A percentile compares a stretch with the other conserved stretches of the same genome.
Conservation (phyloP, 2,113 vertebrate genomes). For the Sarotherodon lohbergeri region DNA sequence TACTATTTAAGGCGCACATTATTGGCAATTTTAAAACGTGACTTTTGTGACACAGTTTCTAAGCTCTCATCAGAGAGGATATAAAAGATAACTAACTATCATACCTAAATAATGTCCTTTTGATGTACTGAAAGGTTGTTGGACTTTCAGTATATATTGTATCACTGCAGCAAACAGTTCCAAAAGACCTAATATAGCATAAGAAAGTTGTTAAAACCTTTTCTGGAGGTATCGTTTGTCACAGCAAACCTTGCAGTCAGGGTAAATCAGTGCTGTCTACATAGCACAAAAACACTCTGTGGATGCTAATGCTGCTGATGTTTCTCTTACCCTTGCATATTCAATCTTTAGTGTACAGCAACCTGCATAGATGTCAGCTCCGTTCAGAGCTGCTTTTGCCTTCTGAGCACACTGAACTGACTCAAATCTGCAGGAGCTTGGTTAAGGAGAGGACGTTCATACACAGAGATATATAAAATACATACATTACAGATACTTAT, state of each 20-base stretch:
- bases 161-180: neutral
- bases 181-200: neutral
- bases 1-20: neutral
- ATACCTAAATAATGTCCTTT: neutral
- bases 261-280: neutral
- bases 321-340: conserved; percentile 87
- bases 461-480: neutral
- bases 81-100: too few relatives aligned
- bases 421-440: conserved; percentile 76
- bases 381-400: conserved; percentile 93
- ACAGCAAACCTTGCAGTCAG: neutral
- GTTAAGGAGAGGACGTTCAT: conserved; percentile 78
- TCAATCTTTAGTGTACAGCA: conserved; percentile 98
- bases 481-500: neutral
- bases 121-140: neutral
- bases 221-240: rapidly evolving
- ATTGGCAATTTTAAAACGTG: neutral
- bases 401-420: conserved; percentile 92
- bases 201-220: too few relatives aligned
- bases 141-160: neutral
- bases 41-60: too few relatives aligned
- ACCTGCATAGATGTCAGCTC: conserved; percentile 96
- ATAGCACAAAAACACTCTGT: neutral
- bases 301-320: neutral
- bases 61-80: too few relatives aligned